These are phyloP conservation scores for Hippocampus mohnikei DNA, from an alignment of 2,113 vertebrate species.

Conservation along the genomic window DNA sequence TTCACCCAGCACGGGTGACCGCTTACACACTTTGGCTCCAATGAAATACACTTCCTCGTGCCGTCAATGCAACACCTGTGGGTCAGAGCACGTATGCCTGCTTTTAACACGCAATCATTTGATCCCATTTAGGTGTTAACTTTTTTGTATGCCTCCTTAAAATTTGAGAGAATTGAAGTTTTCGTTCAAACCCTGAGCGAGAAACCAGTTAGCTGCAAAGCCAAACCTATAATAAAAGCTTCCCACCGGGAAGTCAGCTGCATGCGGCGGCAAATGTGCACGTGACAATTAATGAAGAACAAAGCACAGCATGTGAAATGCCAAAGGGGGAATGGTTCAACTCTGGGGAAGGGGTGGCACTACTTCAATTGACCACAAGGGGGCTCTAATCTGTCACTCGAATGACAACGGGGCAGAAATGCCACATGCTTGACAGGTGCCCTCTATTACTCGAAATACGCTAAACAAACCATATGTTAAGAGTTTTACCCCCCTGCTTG, in stretches of 20 bases:
- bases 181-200: not conserved
- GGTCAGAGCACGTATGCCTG: conserved; percentile 24
- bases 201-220: not conserved
- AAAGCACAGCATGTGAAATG: conserved; percentile 22
- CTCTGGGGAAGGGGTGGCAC: not conserved
- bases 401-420: not conserved
- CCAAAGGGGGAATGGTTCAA: conserved; percentile 10
- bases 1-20: not conserved
- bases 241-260: not conserved
- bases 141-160: conserved; percentile 9
- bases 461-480: too few relatives aligned
- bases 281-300: conserved; percentile 29
- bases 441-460: too few relatives aligned
- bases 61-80: conserved; percentile 20
- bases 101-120: conserved; percentile 6
- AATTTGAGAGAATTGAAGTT: too few relatives aligned
- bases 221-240: not conserved
- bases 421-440: too few relatives aligned
- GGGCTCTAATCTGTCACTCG: conserved; percentile 25
- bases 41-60: conserved; percentile 8
- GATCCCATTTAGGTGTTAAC: conserved; percentile 10
- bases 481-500: too few relatives aligned
- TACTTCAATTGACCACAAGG: conserved; percentile 40
- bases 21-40: conserved; percentile 2
- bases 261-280: not conserved